These are phyloP conservation scores for Argentina silus DNA, from an alignment of 2,797 vertebrate species.

Conservation along the genomic window DNA sequence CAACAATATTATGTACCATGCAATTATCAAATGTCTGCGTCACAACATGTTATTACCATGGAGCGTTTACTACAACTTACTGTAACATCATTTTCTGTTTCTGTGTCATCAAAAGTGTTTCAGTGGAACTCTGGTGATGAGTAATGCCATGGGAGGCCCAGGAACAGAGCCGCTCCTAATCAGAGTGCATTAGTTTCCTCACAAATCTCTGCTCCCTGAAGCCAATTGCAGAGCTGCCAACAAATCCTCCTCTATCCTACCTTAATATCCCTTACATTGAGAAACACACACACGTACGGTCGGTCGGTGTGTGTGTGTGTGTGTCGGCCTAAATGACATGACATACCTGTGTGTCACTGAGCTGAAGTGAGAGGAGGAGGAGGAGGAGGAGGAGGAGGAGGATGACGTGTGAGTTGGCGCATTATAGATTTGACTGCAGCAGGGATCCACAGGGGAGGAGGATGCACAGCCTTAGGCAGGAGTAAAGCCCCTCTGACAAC, in stretches of 20 bases:
- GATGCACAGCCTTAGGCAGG: slow-evolving; percentile 46
- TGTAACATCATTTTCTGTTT: neutral
- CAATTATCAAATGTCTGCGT: too few relatives aligned
- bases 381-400: too few relatives aligned
- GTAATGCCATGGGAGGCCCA: slow-evolving; percentile 18
- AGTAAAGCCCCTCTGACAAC: slow-evolving; percentile 46
- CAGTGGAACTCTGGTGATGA: slow-evolving; percentile 22
- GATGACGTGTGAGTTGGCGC: slow-evolving; percentile 29
- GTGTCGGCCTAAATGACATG: slow-evolving; percentile 22
- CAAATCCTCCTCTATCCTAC: slow-evolving; percentile 61
- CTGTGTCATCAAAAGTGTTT: neutral
- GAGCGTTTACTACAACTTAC: neutral
- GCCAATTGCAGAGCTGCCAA: slow-evolving; percentile 46
- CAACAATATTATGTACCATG: too few relatives aligned
- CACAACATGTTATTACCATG: too few relatives aligned
- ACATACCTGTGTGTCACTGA: slow-evolving; percentile 31
- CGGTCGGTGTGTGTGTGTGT: slow-evolving; percentile 23
- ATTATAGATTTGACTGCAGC: slow-evolving; percentile 36
- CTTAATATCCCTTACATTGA: slow-evolving; percentile 39
- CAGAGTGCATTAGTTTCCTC: slow-evolving; percentile 56
- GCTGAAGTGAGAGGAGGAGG: neutral
- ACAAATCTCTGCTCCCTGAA: slow-evolving; percentile 49
- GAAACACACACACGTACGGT: slow-evolving; percentile 26
- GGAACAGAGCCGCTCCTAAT: slow-evolving; percentile 47
- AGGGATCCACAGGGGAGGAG: slow-evolving; percentile 26